These are phyloP conservation scores for Mesoligia furuncula DNA, from an alignment of 2,888 invertebrate species.

Conservation along the genomic window DNA sequence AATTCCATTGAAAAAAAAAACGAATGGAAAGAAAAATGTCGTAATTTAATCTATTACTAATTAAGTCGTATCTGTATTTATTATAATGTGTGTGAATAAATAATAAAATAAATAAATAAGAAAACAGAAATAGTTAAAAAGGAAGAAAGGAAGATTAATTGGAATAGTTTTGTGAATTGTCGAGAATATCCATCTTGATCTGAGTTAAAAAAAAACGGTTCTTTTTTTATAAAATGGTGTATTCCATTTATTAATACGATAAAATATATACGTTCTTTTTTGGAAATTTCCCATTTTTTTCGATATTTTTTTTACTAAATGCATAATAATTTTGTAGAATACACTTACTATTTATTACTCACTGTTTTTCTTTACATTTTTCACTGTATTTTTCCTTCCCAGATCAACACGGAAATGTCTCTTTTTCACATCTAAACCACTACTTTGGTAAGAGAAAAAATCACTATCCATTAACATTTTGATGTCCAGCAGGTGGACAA, in stretches of 20 bases:
- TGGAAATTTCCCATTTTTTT: too few relatives aligned
- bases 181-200: constrained; percentile 8
- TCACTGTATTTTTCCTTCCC: constrained; percentile 62
- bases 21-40: neutral
- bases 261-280: neutral
- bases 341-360: neutral
- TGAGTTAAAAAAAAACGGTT: neutral
- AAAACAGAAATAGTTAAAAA: too few relatives aligned
- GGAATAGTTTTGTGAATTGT: neutral
- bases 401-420: constrained; percentile 61
- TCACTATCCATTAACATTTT: constrained; percentile 16
- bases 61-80: too few relatives aligned
- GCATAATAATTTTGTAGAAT: neutral
- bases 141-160: too few relatives aligned
- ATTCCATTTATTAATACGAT: neutral
- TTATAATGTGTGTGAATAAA: too few relatives aligned
- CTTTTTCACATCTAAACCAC: constrained; percentile 63
- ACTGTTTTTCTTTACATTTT: constrained; percentile 52
- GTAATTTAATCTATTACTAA: too few relatives aligned
- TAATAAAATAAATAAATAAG: too few relatives aligned
- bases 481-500: constrained; percentile 12
- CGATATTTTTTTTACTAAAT: neutral
- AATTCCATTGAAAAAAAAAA: neutral
- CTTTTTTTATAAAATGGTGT: neutral
- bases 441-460: constrained; percentile 55